Percentiles rank a stretch among this genome's conserved stretches.
Conservation (phyloP, 2,113 vertebrate genomes). For the Channa maculata region DNA sequence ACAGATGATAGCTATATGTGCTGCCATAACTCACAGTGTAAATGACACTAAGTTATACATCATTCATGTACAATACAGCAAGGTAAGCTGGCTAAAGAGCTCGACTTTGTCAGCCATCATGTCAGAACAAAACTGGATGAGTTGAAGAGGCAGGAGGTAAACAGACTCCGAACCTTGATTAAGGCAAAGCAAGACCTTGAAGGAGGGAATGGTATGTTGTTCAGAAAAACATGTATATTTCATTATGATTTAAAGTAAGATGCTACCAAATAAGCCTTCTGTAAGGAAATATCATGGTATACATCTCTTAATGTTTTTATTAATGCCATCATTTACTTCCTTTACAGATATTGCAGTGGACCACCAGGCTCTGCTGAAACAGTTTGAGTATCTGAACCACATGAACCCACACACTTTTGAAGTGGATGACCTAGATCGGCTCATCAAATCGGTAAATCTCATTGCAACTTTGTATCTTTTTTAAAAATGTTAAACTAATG, state of each 20-base stretch:
- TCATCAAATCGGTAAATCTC: slow-evolving; percentile 94
- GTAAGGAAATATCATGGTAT: neutral
- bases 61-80: slow-evolving; percentile 79
- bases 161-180: slow-evolving; percentile 92
- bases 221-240: neutral
- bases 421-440: slow-evolving; percentile 93
- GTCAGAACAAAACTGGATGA: slow-evolving; percentile 96
- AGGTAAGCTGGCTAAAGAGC: slow-evolving; percentile 94
- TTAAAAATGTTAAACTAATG: neutral
- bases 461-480: neutral
- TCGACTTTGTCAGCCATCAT: slow-evolving; percentile 96
- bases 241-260: neutral
- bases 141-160: slow-evolving; percentile 95
- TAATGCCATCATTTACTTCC: neutral
- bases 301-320: neutral
- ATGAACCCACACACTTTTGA: slow-evolving; percentile 97
- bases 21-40: neutral
- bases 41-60: neutral
- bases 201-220: slow-evolving; percentile 86
- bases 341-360: slow-evolving; percentile 85
- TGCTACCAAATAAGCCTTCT: neutral
- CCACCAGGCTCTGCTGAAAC: slow-evolving; percentile 93
- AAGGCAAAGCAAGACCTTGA: slow-evolving; percentile 94
- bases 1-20: neutral
- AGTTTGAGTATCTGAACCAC: slow-evolving; percentile 97